Evolutionary conservation across 2,113 vertebrate species (phyloP), one percentile per base, ranked within the genome.

Genomic region (Camarhynchus parvulus): DNA sequence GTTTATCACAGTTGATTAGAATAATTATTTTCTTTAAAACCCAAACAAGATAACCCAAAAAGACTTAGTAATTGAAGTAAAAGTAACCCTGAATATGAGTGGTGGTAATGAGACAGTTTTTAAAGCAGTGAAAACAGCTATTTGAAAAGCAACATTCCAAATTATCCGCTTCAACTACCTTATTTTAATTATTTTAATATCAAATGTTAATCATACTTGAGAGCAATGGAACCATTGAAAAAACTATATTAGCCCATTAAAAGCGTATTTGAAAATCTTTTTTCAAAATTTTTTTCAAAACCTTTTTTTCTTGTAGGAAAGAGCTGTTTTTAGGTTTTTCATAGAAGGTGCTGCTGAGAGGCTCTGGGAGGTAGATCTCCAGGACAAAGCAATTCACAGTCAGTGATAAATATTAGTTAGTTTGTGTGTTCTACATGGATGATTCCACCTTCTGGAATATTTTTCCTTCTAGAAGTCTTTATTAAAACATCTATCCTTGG

Each of bases 21-120:
- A 83, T 58, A 17, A 58, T n/a, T 62, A 8, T 81, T 94, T 89
- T 77, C 30, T 77, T 73, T 69, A 77, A 94, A 74, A 68, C 46
- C 13, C 28, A 83, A 49, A 83, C 47, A 73, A 73, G 37, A 39
- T 55, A 77, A 87, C 18, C 8, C 15, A 5, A 44, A 56, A 89
- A 73, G 10, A 35, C 50, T 63, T 73, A 52, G n/a, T 37, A 46
- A 73, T 49, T 77, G 37, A 87, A 72, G 33, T 33, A 80, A 66
- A 66, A 92, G 41, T 77, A 83, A 56, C 21, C 16, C 37, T 83
- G 31, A 86, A 69, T 59, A 58, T 35, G 20, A 52, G 33, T 79
- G 11, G 5, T 42, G 16, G 15, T 68, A 91, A 52, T 56, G 21
- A 61, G 21, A 52, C 5, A 7, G 8, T 59, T 88, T 76, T 55